A percentile compares a stretch with the other conserved stretches of the same genome.
Conservation (phyloP, 2,797 vertebrate species). For the Tolypeutes matacus region DNA sequence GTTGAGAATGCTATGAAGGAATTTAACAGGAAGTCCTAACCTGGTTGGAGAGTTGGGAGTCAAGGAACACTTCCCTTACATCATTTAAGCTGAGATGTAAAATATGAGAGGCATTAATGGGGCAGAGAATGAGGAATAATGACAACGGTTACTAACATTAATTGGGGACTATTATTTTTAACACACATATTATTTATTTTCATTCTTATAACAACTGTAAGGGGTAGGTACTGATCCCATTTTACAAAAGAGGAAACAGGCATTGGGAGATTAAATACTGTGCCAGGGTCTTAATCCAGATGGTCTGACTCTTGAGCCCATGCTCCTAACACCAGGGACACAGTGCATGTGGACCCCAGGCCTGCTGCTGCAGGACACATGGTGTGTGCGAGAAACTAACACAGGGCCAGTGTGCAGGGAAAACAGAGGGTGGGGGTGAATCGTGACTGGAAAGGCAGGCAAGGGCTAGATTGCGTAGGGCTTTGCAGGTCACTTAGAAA, state of each 20-base stretch:
- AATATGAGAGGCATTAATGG: neutral
- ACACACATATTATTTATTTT: neutral
- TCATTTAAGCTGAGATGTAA: slow-evolving; percentile 40
- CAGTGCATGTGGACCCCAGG: neutral
- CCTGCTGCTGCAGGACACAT: neutral
- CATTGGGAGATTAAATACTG: neutral
- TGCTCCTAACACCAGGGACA: neutral
- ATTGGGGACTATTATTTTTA: neutral
- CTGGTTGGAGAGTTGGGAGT: neutral
- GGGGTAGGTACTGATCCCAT: neutral
- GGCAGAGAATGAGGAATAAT: neutral
- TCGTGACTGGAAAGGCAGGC: neutral
- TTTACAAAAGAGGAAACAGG: slow-evolving; percentile 24
- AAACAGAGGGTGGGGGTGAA: neutral
- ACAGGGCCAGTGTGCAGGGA: neutral
- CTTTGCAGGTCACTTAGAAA: neutral
- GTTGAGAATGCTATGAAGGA: neutral
- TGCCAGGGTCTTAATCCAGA: neutral
- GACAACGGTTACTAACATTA: neutral
- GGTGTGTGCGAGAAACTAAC: neutral
- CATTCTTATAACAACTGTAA: neutral
- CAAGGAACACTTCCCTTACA: neutral
- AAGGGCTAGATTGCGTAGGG: neutral
- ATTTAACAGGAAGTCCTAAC: neutral
- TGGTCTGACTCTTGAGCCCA: neutral